Percentiles rank a stretch among this genome's conserved stretches.
These are phyloP conservation scores for Amaurobius ferox DNA, from an alignment of 2,888 invertebrate genomes.

Conservation along the genomic window DNA sequence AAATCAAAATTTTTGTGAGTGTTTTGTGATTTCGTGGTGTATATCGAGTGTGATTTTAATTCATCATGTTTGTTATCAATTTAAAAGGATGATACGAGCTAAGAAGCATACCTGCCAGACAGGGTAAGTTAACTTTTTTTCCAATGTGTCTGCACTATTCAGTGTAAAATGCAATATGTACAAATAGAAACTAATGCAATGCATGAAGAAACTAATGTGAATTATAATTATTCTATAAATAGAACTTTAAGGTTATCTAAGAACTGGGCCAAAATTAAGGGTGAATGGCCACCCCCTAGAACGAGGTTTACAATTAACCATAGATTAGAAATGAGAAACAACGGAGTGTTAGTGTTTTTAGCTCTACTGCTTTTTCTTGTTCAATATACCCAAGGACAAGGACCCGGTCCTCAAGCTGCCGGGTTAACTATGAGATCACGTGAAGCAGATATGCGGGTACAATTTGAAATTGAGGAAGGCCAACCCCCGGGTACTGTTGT, in stretches of 20 bases:
- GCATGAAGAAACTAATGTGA: not conserved
- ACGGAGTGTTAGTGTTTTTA: constrained; percentile 37
- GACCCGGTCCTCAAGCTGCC: constrained; percentile 54
- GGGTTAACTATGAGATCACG: constrained; percentile 69
- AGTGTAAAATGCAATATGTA: constrained; percentile 13
- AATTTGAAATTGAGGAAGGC: constrained; percentile 89
- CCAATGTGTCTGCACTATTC: not conserved
- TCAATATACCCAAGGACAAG: constrained; percentile 51
- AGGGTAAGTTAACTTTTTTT: constrained; percentile 46
- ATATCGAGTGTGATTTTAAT: not conserved
- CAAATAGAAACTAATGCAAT: not conserved
- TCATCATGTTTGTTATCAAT: not conserved
- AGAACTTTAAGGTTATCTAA: constrained; percentile 27
- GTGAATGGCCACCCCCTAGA: constrained; percentile 40
- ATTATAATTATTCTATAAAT: constrained; percentile 21
- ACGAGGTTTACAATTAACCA: constrained; percentile 29
- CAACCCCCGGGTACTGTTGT: constrained; percentile 89
- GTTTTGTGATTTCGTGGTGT: not conserved
- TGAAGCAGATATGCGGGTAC: constrained; percentile 68
- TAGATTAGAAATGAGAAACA: constrained; percentile 37
- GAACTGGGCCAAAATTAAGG: constrained; percentile 40
- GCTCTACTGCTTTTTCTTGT: constrained; percentile 59
- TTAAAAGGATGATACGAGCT: constrained; percentile 22
- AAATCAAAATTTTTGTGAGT: not conserved
- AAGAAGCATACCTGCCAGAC: constrained; percentile 11